Conservation (phyloP, 1,140 invertebrate genomes). For the Oedothorax gibbosus region DNA sequence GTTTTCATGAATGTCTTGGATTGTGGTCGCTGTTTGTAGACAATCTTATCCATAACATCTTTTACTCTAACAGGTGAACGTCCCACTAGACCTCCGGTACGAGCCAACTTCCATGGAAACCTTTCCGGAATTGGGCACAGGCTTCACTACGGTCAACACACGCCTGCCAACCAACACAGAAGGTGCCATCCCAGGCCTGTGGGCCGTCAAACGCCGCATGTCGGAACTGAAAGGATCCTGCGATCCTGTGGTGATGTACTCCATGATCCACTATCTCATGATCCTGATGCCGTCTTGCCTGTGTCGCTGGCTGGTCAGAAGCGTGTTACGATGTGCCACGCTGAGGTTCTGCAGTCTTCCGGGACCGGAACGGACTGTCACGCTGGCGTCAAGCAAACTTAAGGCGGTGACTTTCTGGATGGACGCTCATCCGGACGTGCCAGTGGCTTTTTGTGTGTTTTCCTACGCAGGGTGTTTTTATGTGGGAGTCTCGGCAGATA, state of each 20-base stretch:
- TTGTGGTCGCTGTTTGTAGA: too few species aligned
- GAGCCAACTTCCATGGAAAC: conserved; percentile 65
- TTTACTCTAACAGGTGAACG: conserved; percentile 65
- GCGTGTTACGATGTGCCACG: conserved; percentile 64
- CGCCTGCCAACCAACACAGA: conserved; percentile 72
- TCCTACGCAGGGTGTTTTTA: conserved; percentile 73
- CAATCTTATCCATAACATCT: too few species aligned
- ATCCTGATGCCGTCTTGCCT: conserved; percentile 65
- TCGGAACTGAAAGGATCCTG: conserved; percentile 72
- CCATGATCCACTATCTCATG: conserved; percentile 69
- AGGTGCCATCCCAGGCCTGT: conserved; percentile 74
- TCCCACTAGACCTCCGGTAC: conserved; percentile 71
- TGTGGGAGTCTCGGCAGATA: conserved; percentile 71
- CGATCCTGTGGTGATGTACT: conserved; percentile 72
- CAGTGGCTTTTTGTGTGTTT: conserved; percentile 72
- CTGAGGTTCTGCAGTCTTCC: conserved; percentile 71
- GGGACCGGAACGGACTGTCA: conserved; percentile 70
- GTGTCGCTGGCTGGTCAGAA: conserved; percentile 64
- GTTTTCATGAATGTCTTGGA: too few species aligned
- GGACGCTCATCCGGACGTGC: conserved; percentile 70
- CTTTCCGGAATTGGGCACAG: conserved; percentile 68
- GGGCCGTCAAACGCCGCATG: conserved; percentile 72
- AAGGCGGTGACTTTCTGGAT: conserved; percentile 71
- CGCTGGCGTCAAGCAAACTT: conserved; percentile 69
- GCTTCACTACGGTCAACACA: conserved; percentile 69